phyloP scores from a whole-genome alignment of 2,113 vertebrate genomes.

The Atlantisia rogersi region DNA sequence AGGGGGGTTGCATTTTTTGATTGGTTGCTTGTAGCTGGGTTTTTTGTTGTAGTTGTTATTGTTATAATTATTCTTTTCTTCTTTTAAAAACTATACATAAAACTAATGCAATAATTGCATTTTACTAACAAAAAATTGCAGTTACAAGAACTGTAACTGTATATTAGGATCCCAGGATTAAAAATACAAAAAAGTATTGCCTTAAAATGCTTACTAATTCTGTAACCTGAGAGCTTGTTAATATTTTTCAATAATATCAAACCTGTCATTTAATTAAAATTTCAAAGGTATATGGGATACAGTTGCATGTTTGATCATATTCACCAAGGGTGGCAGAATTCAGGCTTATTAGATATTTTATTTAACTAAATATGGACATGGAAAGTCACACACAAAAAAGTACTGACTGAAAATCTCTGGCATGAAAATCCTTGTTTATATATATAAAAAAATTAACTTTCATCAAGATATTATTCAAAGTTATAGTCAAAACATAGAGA shows the following conservation, averaged over 20 bases:
- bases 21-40: no score
- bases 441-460: background rate
- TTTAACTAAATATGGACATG: background rate
- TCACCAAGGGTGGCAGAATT: background rate
- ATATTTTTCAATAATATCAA: background rate
- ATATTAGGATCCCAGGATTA: background rate
- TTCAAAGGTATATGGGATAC: background rate
- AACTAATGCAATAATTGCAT: background rate
- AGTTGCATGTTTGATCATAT: background rate
- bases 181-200: background rate
- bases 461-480: background rate
- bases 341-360: background rate
- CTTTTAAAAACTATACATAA: background rate
- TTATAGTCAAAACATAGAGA: background rate
- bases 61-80: background rate
- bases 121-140: background rate
- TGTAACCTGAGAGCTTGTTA: background rate
- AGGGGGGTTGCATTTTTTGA: no score
- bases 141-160: background rate
- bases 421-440: background rate
- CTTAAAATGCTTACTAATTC: background rate
- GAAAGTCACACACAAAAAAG: background rate
- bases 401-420: background rate
- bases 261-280: background rate
- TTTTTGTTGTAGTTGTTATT: no score